Conservation (phyloP, 2,888 invertebrate species). For the Dorcus hopei region DNA sequence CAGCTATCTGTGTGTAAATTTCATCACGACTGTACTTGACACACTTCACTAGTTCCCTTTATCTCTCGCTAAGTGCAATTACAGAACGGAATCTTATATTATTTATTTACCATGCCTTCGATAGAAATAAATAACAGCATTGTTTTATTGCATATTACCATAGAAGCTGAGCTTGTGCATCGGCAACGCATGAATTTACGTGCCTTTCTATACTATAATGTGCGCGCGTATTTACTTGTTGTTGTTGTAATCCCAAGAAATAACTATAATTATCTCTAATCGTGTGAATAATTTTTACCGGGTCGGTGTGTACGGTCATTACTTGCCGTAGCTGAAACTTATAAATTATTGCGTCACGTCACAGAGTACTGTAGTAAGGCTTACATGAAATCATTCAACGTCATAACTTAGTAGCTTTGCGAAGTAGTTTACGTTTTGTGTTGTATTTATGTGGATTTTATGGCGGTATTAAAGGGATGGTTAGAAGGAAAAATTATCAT, state of each 20-base stretch:
- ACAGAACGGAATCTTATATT: too few species aligned
- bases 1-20: not conserved
- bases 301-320: not conserved
- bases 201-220: not conserved
- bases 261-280: not conserved
- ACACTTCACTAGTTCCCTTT: not conserved
- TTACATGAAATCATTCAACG: too few species aligned
- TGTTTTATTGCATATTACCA: constrained; percentile 1
- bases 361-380: too few species aligned
- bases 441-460: too few species aligned
- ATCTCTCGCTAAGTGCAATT: too few species aligned
- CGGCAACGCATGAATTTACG: not conserved
- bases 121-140: not conserved
- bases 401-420: too few species aligned
- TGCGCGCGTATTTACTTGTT: not conserved
- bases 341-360: not conserved
- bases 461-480: too few species aligned
- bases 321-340: not conserved
- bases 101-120: too few species aligned
- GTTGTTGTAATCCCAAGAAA: not conserved
- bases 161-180: not conserved
- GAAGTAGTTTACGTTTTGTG: too few species aligned
- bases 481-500: too few species aligned
- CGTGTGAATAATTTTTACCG: constrained; percentile 1
- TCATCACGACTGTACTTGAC: constrained; percentile 3